Evolutionary conservation across 1,140 invertebrate species (phyloP).

Genomic region (Pristionchus pacificus): DNA sequence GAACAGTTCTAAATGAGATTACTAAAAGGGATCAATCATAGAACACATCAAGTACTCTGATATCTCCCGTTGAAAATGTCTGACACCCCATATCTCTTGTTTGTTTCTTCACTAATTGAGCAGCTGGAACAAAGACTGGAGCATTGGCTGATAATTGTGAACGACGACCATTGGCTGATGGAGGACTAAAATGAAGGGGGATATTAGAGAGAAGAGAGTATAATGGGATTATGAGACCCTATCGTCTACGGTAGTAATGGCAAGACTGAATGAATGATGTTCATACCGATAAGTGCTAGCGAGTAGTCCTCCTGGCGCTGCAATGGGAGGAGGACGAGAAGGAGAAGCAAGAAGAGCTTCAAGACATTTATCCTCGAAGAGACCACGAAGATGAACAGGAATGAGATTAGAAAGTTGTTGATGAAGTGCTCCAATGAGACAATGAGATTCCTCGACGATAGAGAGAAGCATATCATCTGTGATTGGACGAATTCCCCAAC

Average conservation of each 20-base stretch:
- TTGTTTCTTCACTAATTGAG: constrained; percentile 26
- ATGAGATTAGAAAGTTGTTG: constrained; percentile 46
- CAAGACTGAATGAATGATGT: no score
- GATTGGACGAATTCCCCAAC: constrained; percentile 50
- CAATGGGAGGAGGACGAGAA: constrained; percentile 33
- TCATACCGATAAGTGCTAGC: constrained; percentile 14
- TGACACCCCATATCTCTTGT: constrained; percentile 49
- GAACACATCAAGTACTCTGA: constrained; percentile 50
- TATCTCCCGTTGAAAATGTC: constrained; percentile 57
- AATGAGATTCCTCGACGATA: constrained; percentile 52
- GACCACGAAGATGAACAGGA: constrained; percentile 36
- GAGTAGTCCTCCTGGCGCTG: background rate
- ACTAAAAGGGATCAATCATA: constrained; percentile 42
- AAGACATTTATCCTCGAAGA: constrained; percentile 50
- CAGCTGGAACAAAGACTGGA: constrained; percentile 16
- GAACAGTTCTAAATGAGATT: no score
- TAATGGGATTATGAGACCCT: constrained; percentile 30
- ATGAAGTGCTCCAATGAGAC: constrained; percentile 49
- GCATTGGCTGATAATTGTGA: constrained; percentile 15
- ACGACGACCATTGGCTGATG: constrained; percentile 21
- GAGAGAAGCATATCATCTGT: constrained; percentile 47
- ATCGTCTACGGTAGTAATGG: no score
- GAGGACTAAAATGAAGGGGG: no score
- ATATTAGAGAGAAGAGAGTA: no score
- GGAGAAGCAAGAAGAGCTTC: constrained; percentile 44